Percentiles rank a stretch among this genome's conserved stretches.
phyloP scores from a whole-genome alignment of 2,113 vertebrate genomes.

The Austrofundulus limnaeus region DNA sequence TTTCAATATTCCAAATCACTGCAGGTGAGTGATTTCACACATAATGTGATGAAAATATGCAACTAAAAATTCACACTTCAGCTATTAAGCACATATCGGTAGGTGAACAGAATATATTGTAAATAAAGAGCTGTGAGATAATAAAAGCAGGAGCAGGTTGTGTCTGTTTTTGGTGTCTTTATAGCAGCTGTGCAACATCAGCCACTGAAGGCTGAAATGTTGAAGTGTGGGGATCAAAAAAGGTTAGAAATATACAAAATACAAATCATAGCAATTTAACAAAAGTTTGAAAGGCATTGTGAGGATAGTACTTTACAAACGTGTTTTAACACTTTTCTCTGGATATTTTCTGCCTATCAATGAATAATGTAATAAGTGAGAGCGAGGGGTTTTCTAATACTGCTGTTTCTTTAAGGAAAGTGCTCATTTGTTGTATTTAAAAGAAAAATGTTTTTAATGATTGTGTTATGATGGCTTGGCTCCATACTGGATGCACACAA shows the following conservation, averaged over 20 bases:
- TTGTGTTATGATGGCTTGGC: not conserved
- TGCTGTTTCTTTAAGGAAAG: constrained; percentile 8
- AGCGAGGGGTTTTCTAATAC: not conserved
- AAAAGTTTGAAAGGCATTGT: constrained; percentile 14
- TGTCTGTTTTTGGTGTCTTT: constrained; percentile 68
- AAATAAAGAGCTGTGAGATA: not conserved
- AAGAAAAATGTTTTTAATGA: not conserved
- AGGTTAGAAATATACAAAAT: constrained; percentile 7
- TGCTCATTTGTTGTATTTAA: constrained; percentile 10
- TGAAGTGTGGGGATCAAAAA: not conserved
- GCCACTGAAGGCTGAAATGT: constrained; percentile 25
- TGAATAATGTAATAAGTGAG: not conserved
- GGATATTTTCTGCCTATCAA: not conserved
- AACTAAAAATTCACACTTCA: constrained; percentile 9
- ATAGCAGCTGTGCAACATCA: constrained; percentile 60
- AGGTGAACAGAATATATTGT: no score
- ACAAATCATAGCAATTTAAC: constrained; percentile 41
- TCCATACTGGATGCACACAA: constrained; percentile 2
- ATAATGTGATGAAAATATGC: not conserved
- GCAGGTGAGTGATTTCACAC: constrained; percentile 16
- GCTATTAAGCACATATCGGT: constrained; percentile 8
- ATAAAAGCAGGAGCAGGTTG: constrained; percentile 10
- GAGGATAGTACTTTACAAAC: not conserved
- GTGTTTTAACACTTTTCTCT: not conserved
- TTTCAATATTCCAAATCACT: not conserved